These are phyloP conservation scores for Drosophila serrata DNA, from an alignment of 1,140 invertebrate species.

Conservation along the genomic window DNA sequence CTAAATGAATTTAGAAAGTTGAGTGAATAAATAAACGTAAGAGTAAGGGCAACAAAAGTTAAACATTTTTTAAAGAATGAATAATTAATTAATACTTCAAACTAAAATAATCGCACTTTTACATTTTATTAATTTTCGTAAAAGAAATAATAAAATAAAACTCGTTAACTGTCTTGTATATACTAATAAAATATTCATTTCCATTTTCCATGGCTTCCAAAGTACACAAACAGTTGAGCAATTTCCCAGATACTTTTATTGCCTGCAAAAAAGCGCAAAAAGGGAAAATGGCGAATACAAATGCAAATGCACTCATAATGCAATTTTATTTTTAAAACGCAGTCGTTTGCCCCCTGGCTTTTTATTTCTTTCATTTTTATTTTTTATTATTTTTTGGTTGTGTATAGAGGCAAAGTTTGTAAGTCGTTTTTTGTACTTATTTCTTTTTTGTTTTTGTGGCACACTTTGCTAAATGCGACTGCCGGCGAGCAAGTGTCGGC, in stretches of 20 bases:
- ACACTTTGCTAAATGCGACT: slow-evolving; percentile 59
- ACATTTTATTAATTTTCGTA: slow-evolving; percentile 10
- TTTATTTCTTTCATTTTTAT: slow-evolving; percentile 21
- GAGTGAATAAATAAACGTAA: neutral
- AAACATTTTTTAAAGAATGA: neutral
- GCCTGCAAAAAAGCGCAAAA: slow-evolving; percentile 33
- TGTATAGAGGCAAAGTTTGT: slow-evolving; percentile 12
- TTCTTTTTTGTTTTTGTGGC: slow-evolving; percentile 53
- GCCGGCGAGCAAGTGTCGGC: slow-evolving; percentile 65
- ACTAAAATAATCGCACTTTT: neutral
- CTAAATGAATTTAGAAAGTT: slow-evolving; percentile 31
- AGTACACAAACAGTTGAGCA: slow-evolving; percentile 24
- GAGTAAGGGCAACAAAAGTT: too few relatives aligned
- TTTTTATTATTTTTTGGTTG: slow-evolving; percentile 18
- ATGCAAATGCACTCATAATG: slow-evolving; percentile 72
- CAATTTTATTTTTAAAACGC: slow-evolving; percentile 81
- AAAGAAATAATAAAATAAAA: slow-evolving; percentile 7
- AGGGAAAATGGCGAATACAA: slow-evolving; percentile 56
- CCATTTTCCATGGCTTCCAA: slow-evolving; percentile 13
- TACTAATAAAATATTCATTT: slow-evolving; percentile 27
- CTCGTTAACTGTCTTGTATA: slow-evolving; percentile 5
- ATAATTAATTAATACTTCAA: neutral
- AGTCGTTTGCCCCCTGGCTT: slow-evolving; percentile 42
- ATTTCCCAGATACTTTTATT: slow-evolving; percentile 5
- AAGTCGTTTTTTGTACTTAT: slow-evolving; percentile 19